These are phyloP conservation scores for Amniataba percoides DNA, from an alignment of 2,797 vertebrate genomes.

Conservation along the genomic window DNA sequence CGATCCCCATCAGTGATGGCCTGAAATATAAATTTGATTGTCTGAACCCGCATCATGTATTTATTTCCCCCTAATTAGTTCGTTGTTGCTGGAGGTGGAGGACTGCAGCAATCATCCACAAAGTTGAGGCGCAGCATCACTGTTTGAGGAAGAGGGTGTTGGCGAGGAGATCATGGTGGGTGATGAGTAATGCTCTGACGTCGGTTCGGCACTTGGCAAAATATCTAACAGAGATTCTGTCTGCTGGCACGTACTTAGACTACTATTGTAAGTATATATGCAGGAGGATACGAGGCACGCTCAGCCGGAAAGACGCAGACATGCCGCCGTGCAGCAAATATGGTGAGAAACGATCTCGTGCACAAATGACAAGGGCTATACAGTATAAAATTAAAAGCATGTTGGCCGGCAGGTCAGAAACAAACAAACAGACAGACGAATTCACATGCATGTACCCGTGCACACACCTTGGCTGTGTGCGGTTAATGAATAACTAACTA, in stretches of 20 bases:
- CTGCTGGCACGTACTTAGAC: slow-evolving; percentile 37
- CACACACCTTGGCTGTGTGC: slow-evolving; percentile 68
- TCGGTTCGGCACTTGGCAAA: slow-evolving; percentile 56
- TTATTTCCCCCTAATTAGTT: slow-evolving; percentile 62
- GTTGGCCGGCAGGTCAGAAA: slow-evolving; percentile 33
- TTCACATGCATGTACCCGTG: slow-evolving; percentile 31
- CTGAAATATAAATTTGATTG: slow-evolving; percentile 60
- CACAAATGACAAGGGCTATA: slow-evolving; percentile 26
- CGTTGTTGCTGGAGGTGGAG: slow-evolving; percentile 3
- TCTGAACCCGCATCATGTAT: slow-evolving; percentile 53
- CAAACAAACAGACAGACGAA: slow-evolving; percentile 27
- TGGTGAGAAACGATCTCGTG: slow-evolving; percentile 5
- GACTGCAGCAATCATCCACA: slow-evolving; percentile 33
- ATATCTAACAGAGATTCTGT: slow-evolving; percentile 48
- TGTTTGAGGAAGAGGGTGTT: slow-evolving; percentile 59
- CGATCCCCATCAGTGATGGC: slow-evolving; percentile 58
- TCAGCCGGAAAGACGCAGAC: slow-evolving; percentile 27
- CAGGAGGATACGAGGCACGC: slow-evolving; percentile 8
- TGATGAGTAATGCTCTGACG: slow-evolving; percentile 71
- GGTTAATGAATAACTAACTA: slow-evolving; percentile 83
- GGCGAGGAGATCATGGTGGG: slow-evolving; percentile 45
- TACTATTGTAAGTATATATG: slow-evolving; percentile 28
- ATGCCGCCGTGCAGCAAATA: neutral
- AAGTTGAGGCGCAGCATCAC: slow-evolving; percentile 51
- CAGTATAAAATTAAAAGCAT: slow-evolving; percentile 39